These are phyloP conservation scores for Takifugu bimaculatus DNA, from an alignment of 2,113 vertebrate genomes.

Conservation along the genomic window DNA sequence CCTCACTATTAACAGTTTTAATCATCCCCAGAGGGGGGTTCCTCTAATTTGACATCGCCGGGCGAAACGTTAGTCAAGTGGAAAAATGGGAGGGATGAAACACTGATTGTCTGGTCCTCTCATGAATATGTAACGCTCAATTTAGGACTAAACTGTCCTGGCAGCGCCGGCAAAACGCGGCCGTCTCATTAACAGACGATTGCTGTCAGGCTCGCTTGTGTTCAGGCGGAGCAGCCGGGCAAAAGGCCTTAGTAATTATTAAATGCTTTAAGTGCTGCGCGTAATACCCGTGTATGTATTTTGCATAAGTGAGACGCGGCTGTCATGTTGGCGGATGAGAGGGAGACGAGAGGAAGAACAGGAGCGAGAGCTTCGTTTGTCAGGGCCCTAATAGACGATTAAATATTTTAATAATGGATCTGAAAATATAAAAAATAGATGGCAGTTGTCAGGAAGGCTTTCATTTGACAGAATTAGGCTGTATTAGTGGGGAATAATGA, in stretches of 20 bases:
- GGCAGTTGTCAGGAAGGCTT: conserved; percentile 1
- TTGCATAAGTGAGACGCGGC: conserved; percentile 68
- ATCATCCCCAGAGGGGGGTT: conserved; percentile 37
- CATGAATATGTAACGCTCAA: conserved; percentile 65
- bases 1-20: no score
- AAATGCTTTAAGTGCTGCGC: conserved; percentile 74
- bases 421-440: conserved; percentile 43
- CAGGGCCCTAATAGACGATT: conserved; percentile 43
- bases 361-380: conserved; percentile 32
- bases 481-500: conserved; percentile 2
- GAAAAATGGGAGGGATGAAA: conserved; percentile 52
- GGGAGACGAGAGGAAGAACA: conserved; percentile 21
- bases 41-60: conserved; percentile 42
- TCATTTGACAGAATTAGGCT: conserved; percentile 38
- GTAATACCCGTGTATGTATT: conserved; percentile 74
- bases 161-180: conserved; percentile 55
- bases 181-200: conserved; percentile 69
- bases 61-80: conserved; percentile 48
- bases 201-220: conserved; percentile 57
- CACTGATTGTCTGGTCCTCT: conserved; percentile 68
- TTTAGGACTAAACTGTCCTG: conserved; percentile 65
- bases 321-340: conserved; percentile 47
- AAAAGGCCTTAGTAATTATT: conserved; percentile 74
- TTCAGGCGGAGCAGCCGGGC: conserved; percentile 40
- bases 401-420: conserved; percentile 57